Conservation (phyloP, 2,113 vertebrate genomes). For the Bucco capensis region DNA sequence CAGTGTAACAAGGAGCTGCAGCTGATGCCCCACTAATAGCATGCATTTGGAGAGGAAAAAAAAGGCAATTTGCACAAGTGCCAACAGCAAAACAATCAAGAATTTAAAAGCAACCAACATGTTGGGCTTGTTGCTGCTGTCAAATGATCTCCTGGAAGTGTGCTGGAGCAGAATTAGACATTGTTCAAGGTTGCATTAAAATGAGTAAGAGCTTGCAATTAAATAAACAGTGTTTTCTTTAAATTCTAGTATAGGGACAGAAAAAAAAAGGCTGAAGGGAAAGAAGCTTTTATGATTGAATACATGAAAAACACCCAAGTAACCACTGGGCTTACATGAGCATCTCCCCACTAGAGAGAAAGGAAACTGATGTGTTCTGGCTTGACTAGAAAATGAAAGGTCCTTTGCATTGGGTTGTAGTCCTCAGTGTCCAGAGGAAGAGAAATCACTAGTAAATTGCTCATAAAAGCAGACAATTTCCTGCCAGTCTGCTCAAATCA, state of each 20-base stretch:
- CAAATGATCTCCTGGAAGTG: slow-evolving; percentile 8
- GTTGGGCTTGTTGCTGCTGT: not conserved
- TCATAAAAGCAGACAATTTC: not conserved
- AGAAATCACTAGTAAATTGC: not conserved
- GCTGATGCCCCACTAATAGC: not conserved
- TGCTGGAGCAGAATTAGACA: not conserved
- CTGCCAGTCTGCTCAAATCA: not conserved
- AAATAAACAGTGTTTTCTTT: not conserved
- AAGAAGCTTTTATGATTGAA: not conserved
- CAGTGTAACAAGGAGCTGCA: not conserved
- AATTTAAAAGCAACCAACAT: not conserved
- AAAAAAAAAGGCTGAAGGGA: not conserved
- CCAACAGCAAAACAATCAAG: not conserved
- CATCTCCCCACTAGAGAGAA: not conserved
- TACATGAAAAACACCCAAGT: not conserved
- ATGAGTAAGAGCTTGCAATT: not conserved
- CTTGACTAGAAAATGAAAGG: not conserved
- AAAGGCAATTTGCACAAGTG: slow-evolving; percentile 3
- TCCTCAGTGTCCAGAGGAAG: not conserved
- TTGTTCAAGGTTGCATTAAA: not conserved
- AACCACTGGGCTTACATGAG: not conserved
- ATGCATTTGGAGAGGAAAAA: slow-evolving; percentile 4
- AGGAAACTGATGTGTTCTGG: not conserved
- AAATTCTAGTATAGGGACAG: not conserved
- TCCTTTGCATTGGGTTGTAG: not conserved